A percentile compares a stretch with the other conserved stretches of the same genome.
Evolutionary conservation across 2,113 vertebrate genomes (phyloP).

Genomic region (Turdus rufiventris): DNA sequence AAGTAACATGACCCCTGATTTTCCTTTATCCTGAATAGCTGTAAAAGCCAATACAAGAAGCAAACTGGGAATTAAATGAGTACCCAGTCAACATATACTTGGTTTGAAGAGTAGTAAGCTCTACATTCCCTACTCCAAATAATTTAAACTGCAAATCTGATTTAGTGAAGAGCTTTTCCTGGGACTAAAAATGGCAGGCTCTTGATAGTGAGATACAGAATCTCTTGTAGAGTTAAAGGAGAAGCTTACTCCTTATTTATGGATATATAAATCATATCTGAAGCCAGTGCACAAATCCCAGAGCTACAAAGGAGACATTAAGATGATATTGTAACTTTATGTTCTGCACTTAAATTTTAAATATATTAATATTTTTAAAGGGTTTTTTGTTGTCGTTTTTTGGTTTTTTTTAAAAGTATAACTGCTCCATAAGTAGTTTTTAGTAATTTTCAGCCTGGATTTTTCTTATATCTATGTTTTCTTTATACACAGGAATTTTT

Average conservation of each 20-base stretch:
- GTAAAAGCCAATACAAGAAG: background rate
- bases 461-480: background rate
- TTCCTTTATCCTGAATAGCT: background rate
- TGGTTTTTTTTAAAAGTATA: background rate
- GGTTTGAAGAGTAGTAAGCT: background rate
- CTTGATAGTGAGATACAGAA: background rate
- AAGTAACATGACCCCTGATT: background rate
- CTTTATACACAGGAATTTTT: fast-evolving
- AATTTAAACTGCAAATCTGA: background rate
- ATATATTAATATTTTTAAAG: background rate
- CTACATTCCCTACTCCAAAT: background rate
- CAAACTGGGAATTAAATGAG: background rate
- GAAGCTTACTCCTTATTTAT: background rate
- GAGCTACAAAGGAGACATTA: background rate
- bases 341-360: background rate
- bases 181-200: background rate
- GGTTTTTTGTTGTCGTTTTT: background rate
- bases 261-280: background rate
- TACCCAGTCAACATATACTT: background rate
- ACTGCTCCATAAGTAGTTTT: background rate
- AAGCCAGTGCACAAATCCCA: background rate
- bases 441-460: background rate
- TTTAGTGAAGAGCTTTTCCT: background rate
- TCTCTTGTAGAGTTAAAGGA: background rate
- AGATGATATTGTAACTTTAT: background rate